Conservation (phyloP, 1,140 invertebrate genomes). For the Agraylea sexmaculata region DNA sequence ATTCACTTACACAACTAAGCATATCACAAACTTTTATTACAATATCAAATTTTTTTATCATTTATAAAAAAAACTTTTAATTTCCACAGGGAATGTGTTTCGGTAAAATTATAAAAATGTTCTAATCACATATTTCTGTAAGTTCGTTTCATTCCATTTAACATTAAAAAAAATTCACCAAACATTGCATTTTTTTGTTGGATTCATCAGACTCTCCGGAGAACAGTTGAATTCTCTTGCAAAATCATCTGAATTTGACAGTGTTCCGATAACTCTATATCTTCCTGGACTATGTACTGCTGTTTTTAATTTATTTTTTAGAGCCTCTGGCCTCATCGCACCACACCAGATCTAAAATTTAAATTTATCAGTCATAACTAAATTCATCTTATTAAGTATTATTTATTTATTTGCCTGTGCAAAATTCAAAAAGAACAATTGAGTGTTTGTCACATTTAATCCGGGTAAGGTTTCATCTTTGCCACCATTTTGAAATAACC, state of each 20-base stretch:
- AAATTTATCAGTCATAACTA: too few relatives aligned
- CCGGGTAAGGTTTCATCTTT: constrained; percentile 38
- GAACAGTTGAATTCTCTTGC: constrained; percentile 71
- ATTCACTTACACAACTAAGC: too few relatives aligned
- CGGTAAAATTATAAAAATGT: too few relatives aligned
- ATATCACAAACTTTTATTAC: too few relatives aligned
- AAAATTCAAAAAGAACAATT: constrained; percentile 47
- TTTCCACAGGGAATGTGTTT: too few relatives aligned
- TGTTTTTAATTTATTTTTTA: constrained; percentile 84
- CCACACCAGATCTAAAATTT: constrained; percentile 88
- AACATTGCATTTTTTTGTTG: constrained; percentile 79
- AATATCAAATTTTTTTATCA: too few relatives aligned
- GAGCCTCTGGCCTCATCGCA: constrained; percentile 91
- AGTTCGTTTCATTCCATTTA: too few relatives aligned
- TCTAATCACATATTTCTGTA: too few relatives aligned
- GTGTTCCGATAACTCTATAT: constrained; percentile 79
- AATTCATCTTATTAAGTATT: too few relatives aligned
- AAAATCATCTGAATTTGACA: constrained; percentile 89
- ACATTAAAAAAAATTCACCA: too few relatives aligned
- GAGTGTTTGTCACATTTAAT: constrained; percentile 41
- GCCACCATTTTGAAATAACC: constrained; percentile 30
- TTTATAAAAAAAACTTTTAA: too few relatives aligned
- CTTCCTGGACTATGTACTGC: constrained; percentile 92
- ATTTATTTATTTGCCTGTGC: too few relatives aligned
- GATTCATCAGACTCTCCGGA: constrained; percentile 78